Percentiles rank a stretch among this genome's conserved stretches.
phyloP scores from a whole-genome alignment of 1,140 invertebrate genomes.

The Adoxophyes honmai region DNA sequence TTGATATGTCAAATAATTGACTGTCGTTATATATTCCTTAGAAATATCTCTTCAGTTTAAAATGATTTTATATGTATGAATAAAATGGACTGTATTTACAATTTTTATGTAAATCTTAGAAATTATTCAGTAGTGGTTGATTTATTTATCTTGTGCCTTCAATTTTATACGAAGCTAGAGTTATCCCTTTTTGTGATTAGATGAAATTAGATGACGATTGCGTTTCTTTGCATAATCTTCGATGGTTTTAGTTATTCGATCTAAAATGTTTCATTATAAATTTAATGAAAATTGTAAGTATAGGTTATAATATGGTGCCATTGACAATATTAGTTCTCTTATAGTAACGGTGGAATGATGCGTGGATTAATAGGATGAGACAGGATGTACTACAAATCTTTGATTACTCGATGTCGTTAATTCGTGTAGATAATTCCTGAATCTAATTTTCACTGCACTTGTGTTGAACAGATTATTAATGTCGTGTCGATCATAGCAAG shows the following conservation, averaged over 20 bases:
- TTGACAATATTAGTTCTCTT: constrained; percentile 69
- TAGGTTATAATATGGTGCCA: constrained; percentile 55
- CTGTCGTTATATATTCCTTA: background rate
- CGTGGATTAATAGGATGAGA: constrained; percentile 19
- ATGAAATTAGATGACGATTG: background rate
- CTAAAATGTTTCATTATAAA: constrained; percentile 11
- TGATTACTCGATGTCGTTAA: background rate
- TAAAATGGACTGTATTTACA: constrained; percentile 19
- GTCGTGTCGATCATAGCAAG: background rate
- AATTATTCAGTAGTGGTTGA: constrained; percentile 16
- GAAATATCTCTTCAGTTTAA: background rate
- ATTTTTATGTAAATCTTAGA: constrained; percentile 22
- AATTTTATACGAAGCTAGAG: constrained; percentile 11
- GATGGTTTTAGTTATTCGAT: background rate
- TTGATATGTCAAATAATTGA: background rate
- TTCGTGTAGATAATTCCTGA: background rate
- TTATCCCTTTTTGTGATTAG: background rate
- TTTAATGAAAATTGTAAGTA: constrained; percentile 24
- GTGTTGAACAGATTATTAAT: background rate
- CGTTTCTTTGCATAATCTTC: background rate
- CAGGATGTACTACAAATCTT: background rate
- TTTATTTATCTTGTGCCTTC: constrained; percentile 6
- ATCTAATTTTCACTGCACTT: background rate
- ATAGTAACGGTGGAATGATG: constrained; percentile 24
- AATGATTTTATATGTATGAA: background rate